phyloP scores from a whole-genome alignment of 2,113 vertebrate genomes.

The Bujurquina vittata region DNA sequence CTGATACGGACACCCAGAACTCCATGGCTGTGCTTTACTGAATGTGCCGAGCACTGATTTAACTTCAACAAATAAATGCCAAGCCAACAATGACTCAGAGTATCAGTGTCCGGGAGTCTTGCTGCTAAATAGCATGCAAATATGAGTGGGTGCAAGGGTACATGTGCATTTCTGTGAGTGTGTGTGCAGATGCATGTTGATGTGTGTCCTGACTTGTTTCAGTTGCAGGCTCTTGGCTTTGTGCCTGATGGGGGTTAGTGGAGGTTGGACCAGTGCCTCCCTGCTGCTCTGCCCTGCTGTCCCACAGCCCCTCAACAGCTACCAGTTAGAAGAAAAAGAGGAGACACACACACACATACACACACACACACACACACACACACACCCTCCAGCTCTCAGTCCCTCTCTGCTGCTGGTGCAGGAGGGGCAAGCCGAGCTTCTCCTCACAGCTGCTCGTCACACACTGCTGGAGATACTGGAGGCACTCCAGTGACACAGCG shows the following conservation, averaged over 20 bases:
- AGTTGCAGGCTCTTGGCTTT: conserved; percentile 40
- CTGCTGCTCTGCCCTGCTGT: conserved; percentile 37
- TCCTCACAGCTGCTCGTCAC: conserved; percentile 64
- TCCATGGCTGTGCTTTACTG: conserved; percentile 13
- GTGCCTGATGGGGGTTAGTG: conserved; percentile 61
- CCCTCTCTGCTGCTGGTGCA: conserved; percentile 38
- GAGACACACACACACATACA: conserved; percentile 15
- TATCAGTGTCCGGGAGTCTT: conserved; percentile 43
- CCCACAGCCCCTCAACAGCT: conserved; percentile 46
- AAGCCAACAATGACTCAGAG: conserved; percentile 45
- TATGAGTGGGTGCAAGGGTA: background rate
- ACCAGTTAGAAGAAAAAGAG: conserved; percentile 29
- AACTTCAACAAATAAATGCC: conserved; percentile 51
- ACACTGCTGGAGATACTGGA: conserved; percentile 51
- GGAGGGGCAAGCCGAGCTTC: conserved; percentile 36
- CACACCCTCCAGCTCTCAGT: background rate
- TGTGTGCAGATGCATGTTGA: background rate
- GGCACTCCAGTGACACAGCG: conserved; percentile 41
- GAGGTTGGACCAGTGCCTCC: conserved; percentile 53
- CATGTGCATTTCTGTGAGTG: background rate
- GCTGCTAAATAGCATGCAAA: conserved; percentile 32
- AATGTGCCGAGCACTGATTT: conserved; percentile 43
- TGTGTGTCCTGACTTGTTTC: conserved; percentile 27
- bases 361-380: conserved; percentile 5
- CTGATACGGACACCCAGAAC: conserved; percentile 32